Percentiles rank a stretch among this genome's conserved stretches.
Conservation (phyloP, 2,113 vertebrate species). For the Athene noctua region DNA sequence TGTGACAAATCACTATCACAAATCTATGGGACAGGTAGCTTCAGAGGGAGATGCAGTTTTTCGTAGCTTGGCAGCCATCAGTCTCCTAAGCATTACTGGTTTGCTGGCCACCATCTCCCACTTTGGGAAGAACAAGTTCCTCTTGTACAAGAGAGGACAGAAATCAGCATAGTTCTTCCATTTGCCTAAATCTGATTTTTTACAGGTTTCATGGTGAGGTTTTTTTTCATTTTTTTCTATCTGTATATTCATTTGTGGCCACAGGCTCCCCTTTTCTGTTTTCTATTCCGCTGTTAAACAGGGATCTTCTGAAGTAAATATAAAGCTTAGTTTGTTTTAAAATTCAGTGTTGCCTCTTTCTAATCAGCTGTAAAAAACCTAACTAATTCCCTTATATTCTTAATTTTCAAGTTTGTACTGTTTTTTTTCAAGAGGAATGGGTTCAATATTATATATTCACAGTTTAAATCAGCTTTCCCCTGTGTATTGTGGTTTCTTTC, state of each 20-base stretch:
- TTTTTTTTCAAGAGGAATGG: neutral
- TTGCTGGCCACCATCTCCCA: neutral
- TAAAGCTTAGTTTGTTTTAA: neutral
- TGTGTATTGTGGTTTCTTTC: neutral
- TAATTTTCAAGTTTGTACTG: neutral
- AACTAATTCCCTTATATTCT: neutral
- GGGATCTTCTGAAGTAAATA: neutral
- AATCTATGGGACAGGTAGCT: neutral
- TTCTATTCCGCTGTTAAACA: neutral
- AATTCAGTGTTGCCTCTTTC: neutral
- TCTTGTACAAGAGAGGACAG: neutral
- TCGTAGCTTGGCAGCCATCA: neutral
- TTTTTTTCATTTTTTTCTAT: neutral
- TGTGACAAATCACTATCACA: neutral
- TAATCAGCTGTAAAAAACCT: neutral
- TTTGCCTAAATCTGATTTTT: neutral
- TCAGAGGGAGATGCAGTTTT: neutral
- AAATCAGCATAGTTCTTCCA: neutral
- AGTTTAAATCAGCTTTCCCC: neutral
- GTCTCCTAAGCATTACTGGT: neutral
- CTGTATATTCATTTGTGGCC: neutral
- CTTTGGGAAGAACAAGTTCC: neutral
- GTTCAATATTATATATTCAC: neutral
- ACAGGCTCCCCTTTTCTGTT: neutral
- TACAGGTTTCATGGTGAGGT: neutral